Conservation (phyloP, 53 echinoderm and acorn worm species). For the Mesocentrotus franciscanus region DNA sequence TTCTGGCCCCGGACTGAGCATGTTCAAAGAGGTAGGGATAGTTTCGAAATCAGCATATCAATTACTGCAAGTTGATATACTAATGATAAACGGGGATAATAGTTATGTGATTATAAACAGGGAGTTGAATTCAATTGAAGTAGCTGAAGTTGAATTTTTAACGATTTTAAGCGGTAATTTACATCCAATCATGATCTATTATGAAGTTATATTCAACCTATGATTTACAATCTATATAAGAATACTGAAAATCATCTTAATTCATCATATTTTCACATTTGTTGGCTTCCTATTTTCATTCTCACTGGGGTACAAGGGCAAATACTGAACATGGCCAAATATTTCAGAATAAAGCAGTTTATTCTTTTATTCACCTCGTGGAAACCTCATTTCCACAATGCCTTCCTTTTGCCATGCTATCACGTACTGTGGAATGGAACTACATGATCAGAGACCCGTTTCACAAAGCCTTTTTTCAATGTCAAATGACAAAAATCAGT, state of each 20-base stretch:
- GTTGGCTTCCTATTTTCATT: background rate
- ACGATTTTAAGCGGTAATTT: no score
- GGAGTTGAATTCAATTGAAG: background rate
- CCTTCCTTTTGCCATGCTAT: constrained; percentile 1
- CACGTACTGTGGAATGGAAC: background rate
- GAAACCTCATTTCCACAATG: constrained; percentile 7
- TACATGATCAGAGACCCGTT: no score
- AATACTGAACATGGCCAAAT: background rate
- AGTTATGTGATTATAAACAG: background rate
- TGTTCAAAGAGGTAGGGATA: background rate
- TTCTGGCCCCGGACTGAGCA: background rate
- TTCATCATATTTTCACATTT: no score
- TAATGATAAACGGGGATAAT: no score
- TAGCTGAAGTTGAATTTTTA: background rate
- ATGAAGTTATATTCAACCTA: background rate
- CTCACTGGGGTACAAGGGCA: background rate
- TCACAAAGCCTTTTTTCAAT: no score
- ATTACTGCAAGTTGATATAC: background rate
- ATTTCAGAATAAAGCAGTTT: constrained; percentile 16
- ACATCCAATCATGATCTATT: background rate
- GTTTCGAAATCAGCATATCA: no score
- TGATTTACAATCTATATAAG: no score
- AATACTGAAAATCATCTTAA: no score
- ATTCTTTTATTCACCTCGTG: background rate
- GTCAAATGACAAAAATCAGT: no score